Evolutionary conservation across 2,888 invertebrate species (phyloP).

Genomic region (Drosophila ezoana): DNA sequence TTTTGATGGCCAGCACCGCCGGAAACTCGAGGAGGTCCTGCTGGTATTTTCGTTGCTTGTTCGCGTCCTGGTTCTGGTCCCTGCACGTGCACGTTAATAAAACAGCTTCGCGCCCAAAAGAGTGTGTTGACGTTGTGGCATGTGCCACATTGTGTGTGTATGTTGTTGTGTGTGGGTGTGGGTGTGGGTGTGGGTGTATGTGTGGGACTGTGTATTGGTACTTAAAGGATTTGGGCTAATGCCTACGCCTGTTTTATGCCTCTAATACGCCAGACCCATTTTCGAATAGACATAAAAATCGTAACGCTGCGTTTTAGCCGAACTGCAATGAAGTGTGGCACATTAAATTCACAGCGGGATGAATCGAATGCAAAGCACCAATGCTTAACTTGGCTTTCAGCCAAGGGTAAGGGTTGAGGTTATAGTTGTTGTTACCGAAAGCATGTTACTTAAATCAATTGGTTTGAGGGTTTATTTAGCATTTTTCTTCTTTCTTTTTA

Average conservation of each 20-base stretch:
- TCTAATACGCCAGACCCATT: slow-evolving; percentile 70
- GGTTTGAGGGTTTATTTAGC: no score
- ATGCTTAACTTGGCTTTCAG: slow-evolving; percentile 25
- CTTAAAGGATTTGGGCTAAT: slow-evolving; percentile 79
- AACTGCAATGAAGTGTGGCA: slow-evolving; percentile 41
- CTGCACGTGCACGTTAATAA: slow-evolving; percentile 66
- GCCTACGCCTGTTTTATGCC: slow-evolving; percentile 68
- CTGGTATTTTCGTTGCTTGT: slow-evolving; percentile 13
- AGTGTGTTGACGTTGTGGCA: slow-evolving; percentile 14
- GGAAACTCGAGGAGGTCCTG: slow-evolving; percentile 32
- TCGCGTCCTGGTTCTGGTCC: background rate
- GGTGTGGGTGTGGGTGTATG: slow-evolving; percentile 11
- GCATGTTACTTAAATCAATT: no score
- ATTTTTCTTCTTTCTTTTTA: no score
- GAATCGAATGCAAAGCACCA: slow-evolving; percentile 25
- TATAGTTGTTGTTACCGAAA: no score
- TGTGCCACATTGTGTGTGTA: slow-evolving; percentile 8
- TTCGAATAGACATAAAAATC: slow-evolving; percentile 71
- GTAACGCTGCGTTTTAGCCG: slow-evolving; percentile 35
- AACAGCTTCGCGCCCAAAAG: slow-evolving; percentile 59
- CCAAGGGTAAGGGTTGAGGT: no score
- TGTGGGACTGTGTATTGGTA: slow-evolving; percentile 36
- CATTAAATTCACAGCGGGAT: slow-evolving; percentile 58
- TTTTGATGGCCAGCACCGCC: slow-evolving; percentile 59
- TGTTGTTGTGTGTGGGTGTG: slow-evolving; percentile 19